Base-by-base conservation (phyloP, 2,888 invertebrate species). In the Emmelina monodactyla region DNA sequence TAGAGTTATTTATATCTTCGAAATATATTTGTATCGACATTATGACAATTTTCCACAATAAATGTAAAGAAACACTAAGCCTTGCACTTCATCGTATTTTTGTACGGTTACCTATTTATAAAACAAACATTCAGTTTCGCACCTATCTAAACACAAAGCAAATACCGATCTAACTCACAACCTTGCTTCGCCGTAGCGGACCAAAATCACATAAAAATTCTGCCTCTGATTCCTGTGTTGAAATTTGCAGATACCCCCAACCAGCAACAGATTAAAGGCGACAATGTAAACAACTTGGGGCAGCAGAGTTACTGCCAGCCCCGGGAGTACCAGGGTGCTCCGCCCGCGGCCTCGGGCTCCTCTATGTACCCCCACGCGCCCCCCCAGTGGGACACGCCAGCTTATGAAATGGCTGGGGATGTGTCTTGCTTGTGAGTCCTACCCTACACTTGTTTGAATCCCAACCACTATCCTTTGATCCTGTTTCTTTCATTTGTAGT, bases 391-490 rank as follows among this genome's bases (percentile, higher is more conserved):
- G 79, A 79, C 46, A 55, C 73, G 43, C 67, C 73, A 51, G 60
- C 55, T 51, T 79, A 78, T 52, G 79, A 79, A 64, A 75, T 76
- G 47, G 75, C 73, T 52, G 78, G 75, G 58, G 79, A 78, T 45
- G 63, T 76, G 46, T 71, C 78, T 64, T 73, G 78, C 78, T 79
- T 76, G 79, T 79, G 79, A 79, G 79, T 79, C 78, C 78, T 63
- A 47, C 68, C 68, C 58, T 62, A 62, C 63, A 65, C 51, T 62
- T 62, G 44, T 38, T 14, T 65, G 69, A 68, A 53, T 47, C 39
- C 37, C 53, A 45, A 60, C 43, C 37, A 52, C 50, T 35, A 42
- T 51, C 44, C 59, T 55, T 38, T 2, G 45, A 29, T 40, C 45
- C 42, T 42, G 15, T 31, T 33, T 37, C 31, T 16, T 32, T 22